Conservation (phyloP, 2,113 vertebrate genomes). For the Aramus guarauna region DNA sequence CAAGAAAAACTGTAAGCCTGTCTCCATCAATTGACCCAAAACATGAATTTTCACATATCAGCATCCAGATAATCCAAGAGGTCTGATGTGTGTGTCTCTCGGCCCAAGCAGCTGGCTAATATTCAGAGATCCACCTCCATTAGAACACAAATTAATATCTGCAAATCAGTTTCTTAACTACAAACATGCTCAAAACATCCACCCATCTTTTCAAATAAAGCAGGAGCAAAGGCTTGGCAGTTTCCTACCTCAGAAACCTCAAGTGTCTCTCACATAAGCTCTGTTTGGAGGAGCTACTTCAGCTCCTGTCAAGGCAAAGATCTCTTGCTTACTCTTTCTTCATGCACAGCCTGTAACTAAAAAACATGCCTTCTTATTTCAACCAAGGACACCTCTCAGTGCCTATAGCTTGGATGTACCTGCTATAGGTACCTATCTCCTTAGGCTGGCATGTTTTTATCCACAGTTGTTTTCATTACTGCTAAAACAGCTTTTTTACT, state of each 20-base stretch:
- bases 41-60: neutral
- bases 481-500: neutral
- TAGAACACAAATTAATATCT: neutral
- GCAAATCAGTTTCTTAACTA: neutral
- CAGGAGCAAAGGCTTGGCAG: neutral
- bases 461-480: neutral
- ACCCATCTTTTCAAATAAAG: neutral
- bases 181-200: neutral
- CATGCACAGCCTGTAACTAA: neutral
- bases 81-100: neutral
- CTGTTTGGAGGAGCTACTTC: neutral
- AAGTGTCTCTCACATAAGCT: neutral
- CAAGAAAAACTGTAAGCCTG: neutral
- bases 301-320: neutral
- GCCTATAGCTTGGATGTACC: neutral
- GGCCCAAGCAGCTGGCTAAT: neutral
- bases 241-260: slow-evolving; percentile 7
- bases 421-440: neutral
- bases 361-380: neutral
- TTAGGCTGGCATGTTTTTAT: neutral
- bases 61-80: neutral
- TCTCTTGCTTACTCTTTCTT: neutral
- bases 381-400: neutral
- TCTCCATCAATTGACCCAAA: neutral
- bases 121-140: neutral